Percentiles rank a stretch among this genome's conserved stretches.
phyloP scores from a whole-genome alignment of 2,797 vertebrate species.

The Pangasius djambal region DNA sequence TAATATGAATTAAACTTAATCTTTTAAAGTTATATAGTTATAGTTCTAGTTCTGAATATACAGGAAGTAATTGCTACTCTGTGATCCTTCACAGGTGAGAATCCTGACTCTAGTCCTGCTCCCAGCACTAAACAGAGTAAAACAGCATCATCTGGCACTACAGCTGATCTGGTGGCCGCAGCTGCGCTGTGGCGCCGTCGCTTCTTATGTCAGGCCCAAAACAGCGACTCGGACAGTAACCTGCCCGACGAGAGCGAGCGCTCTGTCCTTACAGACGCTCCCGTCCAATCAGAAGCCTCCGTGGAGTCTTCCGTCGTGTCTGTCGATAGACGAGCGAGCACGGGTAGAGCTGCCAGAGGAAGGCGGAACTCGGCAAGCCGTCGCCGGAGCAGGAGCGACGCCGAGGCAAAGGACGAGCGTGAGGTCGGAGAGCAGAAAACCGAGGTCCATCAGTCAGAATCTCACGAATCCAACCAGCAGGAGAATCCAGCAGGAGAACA shows the following conservation, averaged over 20 bases:
- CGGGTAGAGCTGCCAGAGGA: background rate
- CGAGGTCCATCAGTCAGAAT: background rate
- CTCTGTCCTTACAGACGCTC: background rate
- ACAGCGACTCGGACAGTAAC: background rate
- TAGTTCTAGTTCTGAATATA: background rate
- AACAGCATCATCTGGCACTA: background rate
- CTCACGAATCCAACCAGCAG: background rate
- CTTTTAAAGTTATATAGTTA: background rate
- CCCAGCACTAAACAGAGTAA: background rate
- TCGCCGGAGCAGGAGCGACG: background rate
- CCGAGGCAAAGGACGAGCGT: too few species aligned
- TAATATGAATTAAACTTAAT: constrained; percentile 33
- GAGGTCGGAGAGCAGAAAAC: background rate
- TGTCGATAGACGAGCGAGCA: background rate
- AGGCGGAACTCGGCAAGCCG: background rate
- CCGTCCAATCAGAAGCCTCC: background rate
- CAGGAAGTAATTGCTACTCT: background rate
- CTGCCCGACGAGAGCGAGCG: background rate
- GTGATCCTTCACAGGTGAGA: constrained; percentile 3
- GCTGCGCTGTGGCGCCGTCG: constrained; percentile 41
- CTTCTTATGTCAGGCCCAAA: constrained; percentile 7
- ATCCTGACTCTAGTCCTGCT: background rate
- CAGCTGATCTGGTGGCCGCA: constrained; percentile 16
- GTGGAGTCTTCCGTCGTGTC: background rate
- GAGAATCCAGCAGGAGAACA: constrained; percentile 2